Evolutionary conservation across 2,113 vertebrate genomes (phyloP), one percentile per base, ranked within the genome.

Genomic region (Meriones unguiculatus): DNA sequence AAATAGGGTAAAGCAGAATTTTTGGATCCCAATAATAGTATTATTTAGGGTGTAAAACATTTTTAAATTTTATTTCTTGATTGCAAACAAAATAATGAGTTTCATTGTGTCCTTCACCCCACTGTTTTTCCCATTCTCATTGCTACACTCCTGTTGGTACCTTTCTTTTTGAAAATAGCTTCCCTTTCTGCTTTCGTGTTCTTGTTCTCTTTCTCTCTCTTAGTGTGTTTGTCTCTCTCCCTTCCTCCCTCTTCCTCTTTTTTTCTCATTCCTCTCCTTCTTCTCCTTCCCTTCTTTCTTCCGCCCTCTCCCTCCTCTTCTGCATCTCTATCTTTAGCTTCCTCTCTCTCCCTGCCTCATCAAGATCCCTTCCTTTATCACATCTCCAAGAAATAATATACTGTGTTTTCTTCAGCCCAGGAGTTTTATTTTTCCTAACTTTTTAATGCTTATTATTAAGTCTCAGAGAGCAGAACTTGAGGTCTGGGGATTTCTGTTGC

Each of bases 371-470:
- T 38, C 24, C 46, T 57, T n/a, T 87, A 30, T 12, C 54, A 6
- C 87, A 62, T 64, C 38, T 67, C 70, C 14, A 95, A 41, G 7
- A 95, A 72, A 84, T 46, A 69, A 65, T 54, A 59, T 28, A n/a
- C 15, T 46, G 18, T 57, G 12, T 75, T 70, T 65, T 90, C n/a
- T 82, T 62, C 78, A 91, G 86, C 7, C 1, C n/a, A 96, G n/a
- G 11, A 76, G 81, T 89, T 84, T 73, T 75, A 70, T 87, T 91
- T 80, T 78, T 82, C 38, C 96, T 78, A 91, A 93, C 70, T 91
- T 73, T 95, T 89, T 93, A 59, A 41, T 89, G 38, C 75, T 20
- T 76, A 77, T 76, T 76, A 80, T 32, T 90, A 35, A 73, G 28
- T 89, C 50, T 69, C 46, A 92, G 32, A 81, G 86, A 96, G 90